A percentile compares a stretch with the other conserved stretches of the same genome.
Conservation (phyloP, 2,113 vertebrate genomes). For the Oreochromis niloticus region DNA sequence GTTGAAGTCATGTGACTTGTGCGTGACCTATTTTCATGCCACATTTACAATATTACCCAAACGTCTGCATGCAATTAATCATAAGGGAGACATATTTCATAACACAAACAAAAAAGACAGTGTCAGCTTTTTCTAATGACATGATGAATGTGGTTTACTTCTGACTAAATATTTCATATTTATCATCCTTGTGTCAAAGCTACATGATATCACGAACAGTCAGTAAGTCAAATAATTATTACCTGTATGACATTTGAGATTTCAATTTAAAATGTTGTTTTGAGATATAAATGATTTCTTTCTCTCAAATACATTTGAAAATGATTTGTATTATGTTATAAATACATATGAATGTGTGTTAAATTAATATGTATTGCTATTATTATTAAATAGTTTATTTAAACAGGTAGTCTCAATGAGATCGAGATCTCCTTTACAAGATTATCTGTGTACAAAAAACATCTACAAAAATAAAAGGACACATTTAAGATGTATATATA, state of each 20-base stretch:
- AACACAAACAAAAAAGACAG: background rate
- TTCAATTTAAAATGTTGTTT: background rate
- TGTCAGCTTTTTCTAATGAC: background rate
- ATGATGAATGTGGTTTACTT: background rate
- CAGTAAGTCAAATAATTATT: background rate
- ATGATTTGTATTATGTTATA: background rate
- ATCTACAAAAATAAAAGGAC: too few relatives aligned
- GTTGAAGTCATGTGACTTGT: slow-evolving; percentile 9
- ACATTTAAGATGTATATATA: too few relatives aligned
- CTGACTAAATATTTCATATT: background rate
- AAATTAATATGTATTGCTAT: background rate
- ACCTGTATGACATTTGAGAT: background rate
- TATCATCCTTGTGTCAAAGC: background rate
- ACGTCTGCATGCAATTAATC: background rate
- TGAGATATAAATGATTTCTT: background rate
- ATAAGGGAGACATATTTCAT: slow-evolving; percentile 4
- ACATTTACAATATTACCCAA: background rate
- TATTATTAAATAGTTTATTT: too few relatives aligned
- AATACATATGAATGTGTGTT: background rate
- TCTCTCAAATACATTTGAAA: background rate
- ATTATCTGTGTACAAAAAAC: too few relatives aligned
- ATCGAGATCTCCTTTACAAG: too few relatives aligned
- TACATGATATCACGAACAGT: background rate
- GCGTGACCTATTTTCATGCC: background rate
- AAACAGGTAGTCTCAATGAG: too few relatives aligned